Percentiles rank a stretch among this genome's conserved stretches.
phyloP scores from a whole-genome alignment of 1,140 invertebrate genomes.

The Augochlora pura region DNA sequence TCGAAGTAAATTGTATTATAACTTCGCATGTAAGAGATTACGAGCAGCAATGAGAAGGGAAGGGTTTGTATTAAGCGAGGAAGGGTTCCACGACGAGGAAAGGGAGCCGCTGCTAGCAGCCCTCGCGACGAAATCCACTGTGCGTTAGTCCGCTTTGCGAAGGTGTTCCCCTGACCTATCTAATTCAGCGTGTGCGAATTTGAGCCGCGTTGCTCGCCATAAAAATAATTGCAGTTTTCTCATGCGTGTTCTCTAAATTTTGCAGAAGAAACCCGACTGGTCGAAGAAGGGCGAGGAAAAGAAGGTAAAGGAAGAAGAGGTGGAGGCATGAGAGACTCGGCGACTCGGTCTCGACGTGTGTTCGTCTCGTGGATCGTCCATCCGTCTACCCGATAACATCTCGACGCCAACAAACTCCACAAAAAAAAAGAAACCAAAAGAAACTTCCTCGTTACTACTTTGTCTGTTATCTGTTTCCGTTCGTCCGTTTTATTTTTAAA shows the following conservation, averaged over 20 bases:
- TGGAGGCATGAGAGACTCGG: conserved; percentile 86
- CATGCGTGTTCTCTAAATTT: conserved; percentile 69
- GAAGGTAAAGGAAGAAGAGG: conserved; percentile 93
- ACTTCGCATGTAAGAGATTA: too few relatives aligned
- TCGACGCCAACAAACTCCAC: conserved; percentile 44
- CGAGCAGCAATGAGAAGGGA: too few relatives aligned
- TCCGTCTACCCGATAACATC: conserved; percentile 50
- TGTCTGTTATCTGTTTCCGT: neutral
- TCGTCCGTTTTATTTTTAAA: neutral
- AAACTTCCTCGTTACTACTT: conserved; percentile 35
- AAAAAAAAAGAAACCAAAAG: neutral
- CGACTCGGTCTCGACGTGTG: conserved; percentile 25
- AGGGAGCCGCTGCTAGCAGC: too few relatives aligned
- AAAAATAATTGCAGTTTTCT: neutral
- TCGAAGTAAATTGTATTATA: too few relatives aligned
- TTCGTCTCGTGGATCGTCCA: conserved; percentile 44
- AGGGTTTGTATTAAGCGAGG: too few relatives aligned
- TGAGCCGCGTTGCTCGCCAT: neutral
- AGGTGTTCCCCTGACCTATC: conserved; percentile 34
- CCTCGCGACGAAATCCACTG: neutral
- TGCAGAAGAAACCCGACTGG: conserved; percentile 95
- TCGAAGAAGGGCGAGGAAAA: conserved; percentile 92
- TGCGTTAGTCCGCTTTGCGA: conserved; percentile 45
- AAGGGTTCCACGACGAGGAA: too few relatives aligned
- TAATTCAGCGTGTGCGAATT: conserved; percentile 44